These are phyloP conservation scores for Sturmia bella DNA, from an alignment of 2,888 invertebrate species.

Conservation along the genomic window DNA sequence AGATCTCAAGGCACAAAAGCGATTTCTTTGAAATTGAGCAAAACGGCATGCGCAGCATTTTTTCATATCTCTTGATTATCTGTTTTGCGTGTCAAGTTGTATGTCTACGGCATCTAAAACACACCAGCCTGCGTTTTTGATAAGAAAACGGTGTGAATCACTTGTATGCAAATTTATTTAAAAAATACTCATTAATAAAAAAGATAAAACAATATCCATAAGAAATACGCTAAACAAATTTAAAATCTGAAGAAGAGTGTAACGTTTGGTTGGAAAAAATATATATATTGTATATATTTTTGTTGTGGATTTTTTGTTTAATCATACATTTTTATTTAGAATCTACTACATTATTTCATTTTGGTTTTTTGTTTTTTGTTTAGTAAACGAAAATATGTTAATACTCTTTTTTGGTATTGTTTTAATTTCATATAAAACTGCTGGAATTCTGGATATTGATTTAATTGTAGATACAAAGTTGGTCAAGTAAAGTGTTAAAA, in stretches of 20 bases:
- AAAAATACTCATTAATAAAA: conserved; percentile 48
- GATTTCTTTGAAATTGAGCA: background rate
- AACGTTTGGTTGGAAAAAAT: conserved; percentile 70
- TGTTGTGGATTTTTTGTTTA: conserved; percentile 33
- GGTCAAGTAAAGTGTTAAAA: conserved; percentile 69
- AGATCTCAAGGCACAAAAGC: conserved; percentile 5
- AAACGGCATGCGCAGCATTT: conserved; percentile 50
- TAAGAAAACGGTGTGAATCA: conserved; percentile 42
- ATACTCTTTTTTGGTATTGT: conserved; percentile 12
- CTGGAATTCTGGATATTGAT: conserved; percentile 60
- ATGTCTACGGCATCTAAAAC: background rate
- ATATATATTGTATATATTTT: conserved; percentile 33
- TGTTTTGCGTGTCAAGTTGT: background rate
- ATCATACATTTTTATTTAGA: conserved; percentile 54
- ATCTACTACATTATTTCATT: conserved; percentile 36
- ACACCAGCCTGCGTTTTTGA: conserved; percentile 19
- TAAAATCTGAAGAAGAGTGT: conserved; percentile 69
- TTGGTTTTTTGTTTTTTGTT: background rate
- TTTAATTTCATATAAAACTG: conserved; percentile 76
- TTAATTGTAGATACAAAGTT: conserved; percentile 71
- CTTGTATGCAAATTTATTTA: conserved; percentile 46
- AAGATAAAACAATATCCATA: conserved; percentile 25
- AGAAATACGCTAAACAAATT: conserved; percentile 36
- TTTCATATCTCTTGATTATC: background rate
- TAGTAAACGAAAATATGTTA: conserved; percentile 36